Evolutionary conservation across 2,797 vertebrate genomes (phyloP).

Genomic region (Mareca strepera): DNA sequence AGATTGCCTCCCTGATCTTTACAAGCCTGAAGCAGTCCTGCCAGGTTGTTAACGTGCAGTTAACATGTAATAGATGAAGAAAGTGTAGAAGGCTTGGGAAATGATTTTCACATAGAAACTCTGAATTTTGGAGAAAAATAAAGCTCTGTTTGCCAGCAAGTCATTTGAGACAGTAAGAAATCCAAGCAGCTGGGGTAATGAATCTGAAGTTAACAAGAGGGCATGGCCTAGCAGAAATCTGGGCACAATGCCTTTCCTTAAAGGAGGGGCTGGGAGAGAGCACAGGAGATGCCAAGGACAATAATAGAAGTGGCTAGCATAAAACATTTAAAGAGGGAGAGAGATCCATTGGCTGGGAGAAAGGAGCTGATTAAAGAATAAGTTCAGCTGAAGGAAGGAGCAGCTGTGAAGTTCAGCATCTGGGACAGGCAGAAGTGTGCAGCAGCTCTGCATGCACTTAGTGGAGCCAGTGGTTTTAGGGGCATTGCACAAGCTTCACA

Average conservation of each 20-base stretch:
- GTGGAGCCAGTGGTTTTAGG: neutral
- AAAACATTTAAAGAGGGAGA: neutral
- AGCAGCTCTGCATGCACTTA: neutral
- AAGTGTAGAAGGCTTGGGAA: neutral
- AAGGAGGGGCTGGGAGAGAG: neutral
- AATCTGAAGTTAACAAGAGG: conserved; percentile 10
- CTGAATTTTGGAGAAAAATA: neutral
- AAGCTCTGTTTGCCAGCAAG: neutral
- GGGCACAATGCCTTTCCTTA: neutral
- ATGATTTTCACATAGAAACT: neutral
- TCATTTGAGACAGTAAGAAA: neutral
- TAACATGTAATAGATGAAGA: neutral
- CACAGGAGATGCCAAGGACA: neutral
- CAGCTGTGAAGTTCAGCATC: neutral
- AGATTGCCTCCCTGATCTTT: neutral
- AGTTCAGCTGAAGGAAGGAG: neutral
- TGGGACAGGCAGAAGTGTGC: neutral
- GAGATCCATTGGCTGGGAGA: neutral
- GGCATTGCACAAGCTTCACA: neutral
- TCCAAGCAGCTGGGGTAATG: neutral
- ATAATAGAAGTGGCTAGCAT: neutral
- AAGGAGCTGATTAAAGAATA: neutral
- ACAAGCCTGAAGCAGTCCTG: neutral
- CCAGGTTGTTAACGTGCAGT: neutral
- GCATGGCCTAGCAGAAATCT: neutral